These are phyloP conservation scores for Equus quagga DNA, from an alignment of 2,113 vertebrate genomes.

Conservation along the genomic window DNA sequence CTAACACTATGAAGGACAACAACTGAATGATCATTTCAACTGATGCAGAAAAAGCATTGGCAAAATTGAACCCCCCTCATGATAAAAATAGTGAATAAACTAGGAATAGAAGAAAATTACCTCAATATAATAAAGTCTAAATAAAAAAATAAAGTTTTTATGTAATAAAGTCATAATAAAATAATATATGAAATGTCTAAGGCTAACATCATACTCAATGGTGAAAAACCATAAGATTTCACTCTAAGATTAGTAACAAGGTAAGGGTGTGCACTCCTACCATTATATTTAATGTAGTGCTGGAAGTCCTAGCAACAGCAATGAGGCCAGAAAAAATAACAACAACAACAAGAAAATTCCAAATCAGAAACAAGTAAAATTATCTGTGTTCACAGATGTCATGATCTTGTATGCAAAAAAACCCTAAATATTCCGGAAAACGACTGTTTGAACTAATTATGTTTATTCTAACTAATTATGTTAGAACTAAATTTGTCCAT, in stretches of 20 bases:
- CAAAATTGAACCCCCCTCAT: not conserved
- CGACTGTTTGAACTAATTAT: not conserved
- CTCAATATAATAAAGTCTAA: not conserved
- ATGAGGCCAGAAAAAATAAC: not conserved
- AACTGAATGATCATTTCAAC: not conserved
- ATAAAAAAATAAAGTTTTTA: not conserved
- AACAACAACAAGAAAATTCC: not conserved
- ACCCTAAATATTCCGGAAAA: not conserved
- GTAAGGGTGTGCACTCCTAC: not conserved
- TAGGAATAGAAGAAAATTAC: not conserved
- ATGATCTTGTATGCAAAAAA: not conserved
- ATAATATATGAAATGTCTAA: not conserved
- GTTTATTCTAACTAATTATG: no score
- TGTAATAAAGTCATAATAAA: not conserved
- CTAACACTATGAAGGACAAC: not conserved
- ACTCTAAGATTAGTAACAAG: not conserved
- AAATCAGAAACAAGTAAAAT: not conserved
- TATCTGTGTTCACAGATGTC: not conserved
- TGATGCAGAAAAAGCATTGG: not conserved
- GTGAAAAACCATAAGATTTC: not conserved
- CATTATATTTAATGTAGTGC: not conserved
- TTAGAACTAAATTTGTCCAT: no score
- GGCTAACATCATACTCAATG: not conserved
- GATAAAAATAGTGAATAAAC: not conserved
- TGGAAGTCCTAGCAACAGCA: not conserved